These are phyloP conservation scores for Ceriagrion tenellum DNA, from an alignment of 2,888 invertebrate genomes.

Conservation along the genomic window DNA sequence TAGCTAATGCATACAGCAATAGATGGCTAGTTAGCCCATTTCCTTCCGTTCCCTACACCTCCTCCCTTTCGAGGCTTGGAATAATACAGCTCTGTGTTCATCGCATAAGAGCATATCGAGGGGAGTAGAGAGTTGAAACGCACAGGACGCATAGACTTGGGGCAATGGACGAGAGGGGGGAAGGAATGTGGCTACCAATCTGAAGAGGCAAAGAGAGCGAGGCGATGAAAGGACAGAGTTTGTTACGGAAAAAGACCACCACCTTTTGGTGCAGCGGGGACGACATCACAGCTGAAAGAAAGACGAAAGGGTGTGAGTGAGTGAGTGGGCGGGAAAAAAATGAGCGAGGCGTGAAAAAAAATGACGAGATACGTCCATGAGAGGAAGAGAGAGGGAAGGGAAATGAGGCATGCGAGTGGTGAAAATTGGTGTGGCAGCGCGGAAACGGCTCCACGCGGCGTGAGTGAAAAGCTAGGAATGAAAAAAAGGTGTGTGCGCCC, in stretches of 20 bases:
- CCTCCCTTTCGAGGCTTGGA: too few relatives aligned
- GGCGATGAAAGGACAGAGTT: background rate
- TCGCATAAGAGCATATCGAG: too few relatives aligned
- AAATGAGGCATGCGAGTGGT: conserved; percentile 11
- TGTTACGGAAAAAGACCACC: background rate
- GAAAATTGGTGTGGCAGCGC: background rate
- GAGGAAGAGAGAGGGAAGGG: background rate
- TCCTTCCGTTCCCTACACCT: too few relatives aligned
- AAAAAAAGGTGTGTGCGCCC: background rate
- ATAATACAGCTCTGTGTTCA: too few relatives aligned
- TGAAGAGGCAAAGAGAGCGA: background rate
- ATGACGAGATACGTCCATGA: background rate
- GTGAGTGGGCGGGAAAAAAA: background rate
- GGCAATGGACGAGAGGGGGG: background rate
- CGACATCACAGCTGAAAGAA: background rate
- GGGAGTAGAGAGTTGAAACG: too few relatives aligned
- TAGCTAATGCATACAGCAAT: too few relatives aligned
- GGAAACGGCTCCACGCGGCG: background rate
- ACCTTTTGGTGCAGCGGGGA: too few relatives aligned
- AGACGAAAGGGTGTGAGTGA: background rate
- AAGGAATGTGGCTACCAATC: background rate
- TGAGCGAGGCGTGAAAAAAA: background rate
- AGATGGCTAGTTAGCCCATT: too few relatives aligned
- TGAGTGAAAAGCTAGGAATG: conserved; percentile 4
- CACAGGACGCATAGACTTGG: too few relatives aligned